Evolutionary conservation across 2,888 invertebrate genomes (phyloP), one percentile per base, ranked within the genome.

Genomic region (Steinernema carpocapsae): DNA sequence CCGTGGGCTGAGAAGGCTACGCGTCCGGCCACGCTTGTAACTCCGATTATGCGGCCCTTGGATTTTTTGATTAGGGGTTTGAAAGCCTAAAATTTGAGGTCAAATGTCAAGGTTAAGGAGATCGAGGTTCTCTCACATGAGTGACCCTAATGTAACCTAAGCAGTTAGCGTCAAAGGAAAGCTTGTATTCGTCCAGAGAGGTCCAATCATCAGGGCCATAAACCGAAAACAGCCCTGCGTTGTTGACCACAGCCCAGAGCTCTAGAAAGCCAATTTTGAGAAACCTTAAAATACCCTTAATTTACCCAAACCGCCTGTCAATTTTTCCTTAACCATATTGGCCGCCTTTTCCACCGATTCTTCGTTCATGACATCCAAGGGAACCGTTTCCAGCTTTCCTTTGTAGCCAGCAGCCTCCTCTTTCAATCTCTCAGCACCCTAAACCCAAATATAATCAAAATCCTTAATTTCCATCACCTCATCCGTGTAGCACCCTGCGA

Each of bases 121-220:
- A n/a, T 43, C 43, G 43, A 43, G 43, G 43, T 14, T 43, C 24
- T 24, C 48, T 32, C 45, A 80, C 79, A 64, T 84, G 83, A 0
- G 82, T 82, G 17, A 81, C 80, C 17, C 86, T 74, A 71, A 86
- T 82, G n/a, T 80, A 81, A 29, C 96, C 96, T 77, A 93, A 87
- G n/a, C 94, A 88, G 90, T 97, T 97, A 7, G 95, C 92, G n/a
- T 89, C 87, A 17, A 87, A 79, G 14, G 88, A 92, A 84, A 92
- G 91, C 86, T 80, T 91, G 87, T 92, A 91, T 83, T 93, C 93
- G 59, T 92, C 92, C 87, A 93, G 90, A 0, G 94, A 92, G 87
- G 92, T 92, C 93, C 95, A 95, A 88, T 95, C 95, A 86, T 93
- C 93, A 88, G 94, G 94, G 0, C 94, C 96, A 84, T 94, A 92